phyloP scores from a whole-genome alignment of 2,888 invertebrate genomes.

The Synergus gifuensis region DNA sequence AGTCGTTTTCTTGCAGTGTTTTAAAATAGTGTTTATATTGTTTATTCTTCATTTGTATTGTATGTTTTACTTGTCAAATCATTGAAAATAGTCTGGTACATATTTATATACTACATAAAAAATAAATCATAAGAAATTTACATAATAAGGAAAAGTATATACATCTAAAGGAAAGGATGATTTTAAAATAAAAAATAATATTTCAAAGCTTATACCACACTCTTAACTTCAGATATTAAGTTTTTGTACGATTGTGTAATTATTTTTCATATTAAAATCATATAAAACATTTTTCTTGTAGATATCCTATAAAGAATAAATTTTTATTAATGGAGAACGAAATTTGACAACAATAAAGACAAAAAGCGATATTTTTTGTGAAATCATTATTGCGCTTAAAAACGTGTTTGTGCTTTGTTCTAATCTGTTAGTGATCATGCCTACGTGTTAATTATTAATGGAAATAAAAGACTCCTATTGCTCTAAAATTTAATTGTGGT shows the following conservation, averaged over 20 bases:
- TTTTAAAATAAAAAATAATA: too few relatives aligned
- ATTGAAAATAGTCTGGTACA: not conserved
- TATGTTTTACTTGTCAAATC: not conserved
- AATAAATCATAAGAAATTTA: not conserved
- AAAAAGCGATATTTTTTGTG: slow-evolving; percentile 18
- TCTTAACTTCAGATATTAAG: not conserved
- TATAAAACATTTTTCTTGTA: slow-evolving; percentile 17
- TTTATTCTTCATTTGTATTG: slow-evolving; percentile 7
- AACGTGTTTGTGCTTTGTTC: slow-evolving; percentile 8
- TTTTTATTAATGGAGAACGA: not conserved
- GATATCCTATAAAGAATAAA: slow-evolving; percentile 38
- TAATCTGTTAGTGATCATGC: slow-evolving; percentile 2
- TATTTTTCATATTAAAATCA: not conserved
- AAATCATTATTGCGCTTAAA: slow-evolving; percentile 11
- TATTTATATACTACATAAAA: not conserved
- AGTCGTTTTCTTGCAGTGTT: slow-evolving; percentile 46
- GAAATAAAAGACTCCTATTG: not conserved
- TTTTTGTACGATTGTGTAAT: not conserved
- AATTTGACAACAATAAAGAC: not conserved
- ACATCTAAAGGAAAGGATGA: not conserved
- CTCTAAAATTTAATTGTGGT: not conserved
- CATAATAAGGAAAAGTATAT: not conserved
- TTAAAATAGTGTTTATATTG: slow-evolving; percentile 36
- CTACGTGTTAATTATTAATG: not conserved
- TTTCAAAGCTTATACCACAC: not conserved